A percentile compares a stretch with the other conserved stretches of the same genome.
phyloP scores from a whole-genome alignment of 2,888 invertebrate species.

The Neria commutata region DNA sequence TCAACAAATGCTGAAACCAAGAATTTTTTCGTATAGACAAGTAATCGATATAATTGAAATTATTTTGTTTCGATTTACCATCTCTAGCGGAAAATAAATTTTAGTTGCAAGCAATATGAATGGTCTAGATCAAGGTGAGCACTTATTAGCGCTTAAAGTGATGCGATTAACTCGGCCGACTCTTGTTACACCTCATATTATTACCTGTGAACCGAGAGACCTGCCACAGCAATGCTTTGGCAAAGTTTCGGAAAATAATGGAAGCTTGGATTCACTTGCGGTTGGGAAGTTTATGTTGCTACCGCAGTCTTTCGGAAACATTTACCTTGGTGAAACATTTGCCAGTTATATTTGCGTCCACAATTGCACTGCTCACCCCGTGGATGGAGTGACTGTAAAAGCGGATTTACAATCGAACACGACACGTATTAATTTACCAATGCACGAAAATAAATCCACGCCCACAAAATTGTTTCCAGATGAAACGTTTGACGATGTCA shows the following conservation, averaged over 20 bases:
- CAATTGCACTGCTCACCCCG: slow-evolving; percentile 87
- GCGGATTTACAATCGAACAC: slow-evolving; percentile 93
- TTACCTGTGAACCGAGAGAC: slow-evolving; percentile 85
- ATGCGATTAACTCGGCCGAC: slow-evolving; percentile 95
- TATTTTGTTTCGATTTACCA: background rate
- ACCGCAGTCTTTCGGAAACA: slow-evolving; percentile 97
- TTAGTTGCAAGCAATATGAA: slow-evolving; percentile 41
- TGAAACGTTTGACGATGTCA: slow-evolving; percentile 91
- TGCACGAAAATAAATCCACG: slow-evolving; percentile 70
- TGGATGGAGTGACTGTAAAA: slow-evolving; percentile 64
- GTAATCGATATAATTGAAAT: too few species aligned
- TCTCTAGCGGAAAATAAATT: background rate
- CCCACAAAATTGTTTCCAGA: slow-evolving; percentile 73
- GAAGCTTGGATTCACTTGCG: slow-evolving; percentile 75
- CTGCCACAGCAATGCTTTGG: slow-evolving; percentile 82
- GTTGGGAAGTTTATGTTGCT: slow-evolving; percentile 89
- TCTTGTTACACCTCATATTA: slow-evolving; percentile 78
- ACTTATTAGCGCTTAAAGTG: slow-evolving; percentile 66
- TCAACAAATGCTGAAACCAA: too few species aligned
- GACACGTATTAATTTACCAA: slow-evolving; percentile 82
- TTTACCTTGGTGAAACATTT: slow-evolving; percentile 96
- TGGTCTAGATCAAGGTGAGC: slow-evolving; percentile 51
- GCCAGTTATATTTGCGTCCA: slow-evolving; percentile 97
- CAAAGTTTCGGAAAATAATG: slow-evolving; percentile 79
- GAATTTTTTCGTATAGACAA: too few species aligned